Percentiles rank a stretch among this genome's conserved stretches.
Conservation (phyloP, 2,797 vertebrate genomes). For the Gymnodraco acuticeps region DNA sequence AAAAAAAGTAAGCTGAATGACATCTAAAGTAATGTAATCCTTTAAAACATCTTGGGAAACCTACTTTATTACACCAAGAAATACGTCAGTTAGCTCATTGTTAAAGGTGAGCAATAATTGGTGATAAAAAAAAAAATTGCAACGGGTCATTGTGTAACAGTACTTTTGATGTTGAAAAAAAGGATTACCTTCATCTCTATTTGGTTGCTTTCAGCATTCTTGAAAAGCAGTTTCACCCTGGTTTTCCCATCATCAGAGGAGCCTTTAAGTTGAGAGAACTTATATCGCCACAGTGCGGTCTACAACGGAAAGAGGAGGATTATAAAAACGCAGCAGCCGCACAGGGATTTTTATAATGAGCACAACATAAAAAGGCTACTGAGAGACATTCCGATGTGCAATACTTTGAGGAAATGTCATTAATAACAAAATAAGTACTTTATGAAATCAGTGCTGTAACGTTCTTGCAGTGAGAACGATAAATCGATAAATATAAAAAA, state of each 20-base stretch:
- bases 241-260: conserved; percentile 96
- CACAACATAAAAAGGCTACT: conserved; percentile 29
- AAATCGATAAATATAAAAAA: neutral
- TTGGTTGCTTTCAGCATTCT: conserved; percentile 92
- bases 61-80: neutral
- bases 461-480: neutral
- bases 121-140: neutral
- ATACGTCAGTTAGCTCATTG: neutral
- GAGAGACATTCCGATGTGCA: conserved; percentile 23
- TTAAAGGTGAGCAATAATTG: neutral
- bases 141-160: neutral
- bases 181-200: conserved; percentile 93
- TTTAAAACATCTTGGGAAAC: neutral
- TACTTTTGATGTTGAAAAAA: neutral
- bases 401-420: conserved; percentile 16
- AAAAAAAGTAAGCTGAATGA: too few species aligned
- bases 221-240: conserved; percentile 93
- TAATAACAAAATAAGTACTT: conserved; percentile 1
- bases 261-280: conserved; percentile 96
- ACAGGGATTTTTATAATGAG: conserved; percentile 38
- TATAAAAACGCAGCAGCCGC: conserved; percentile 17
- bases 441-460: neutral
- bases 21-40: too few species aligned
- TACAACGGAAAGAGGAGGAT: conserved; percentile 61
- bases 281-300: conserved; percentile 92